Percentiles rank a stretch among this genome's conserved stretches.
phyloP scores from a whole-genome alignment of 2,888 invertebrate genomes.

The Micropterix aruncella region DNA sequence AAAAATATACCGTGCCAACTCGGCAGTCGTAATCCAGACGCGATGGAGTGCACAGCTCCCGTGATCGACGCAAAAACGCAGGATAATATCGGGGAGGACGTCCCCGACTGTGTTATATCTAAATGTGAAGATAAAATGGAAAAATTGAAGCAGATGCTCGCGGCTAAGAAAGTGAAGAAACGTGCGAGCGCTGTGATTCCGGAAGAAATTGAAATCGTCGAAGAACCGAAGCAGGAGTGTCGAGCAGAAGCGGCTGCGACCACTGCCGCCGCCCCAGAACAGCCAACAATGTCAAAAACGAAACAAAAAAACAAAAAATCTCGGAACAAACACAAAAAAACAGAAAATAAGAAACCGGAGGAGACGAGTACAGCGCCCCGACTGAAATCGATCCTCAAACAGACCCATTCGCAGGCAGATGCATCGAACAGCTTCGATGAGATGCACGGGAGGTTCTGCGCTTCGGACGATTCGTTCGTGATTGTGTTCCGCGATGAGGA shows the following conservation, averaged over 20 bases:
- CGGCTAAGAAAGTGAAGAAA: neutral
- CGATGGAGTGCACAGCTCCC: neutral
- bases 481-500: neutral
- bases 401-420: neutral
- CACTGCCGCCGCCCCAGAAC: neutral
- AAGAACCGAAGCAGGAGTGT: neutral
- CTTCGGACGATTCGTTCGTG: neutral
- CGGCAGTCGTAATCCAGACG: neutral
- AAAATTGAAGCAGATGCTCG: neutral
- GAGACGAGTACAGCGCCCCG: neutral
- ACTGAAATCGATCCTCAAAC: neutral
- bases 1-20: neutral
- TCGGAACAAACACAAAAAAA: no score
- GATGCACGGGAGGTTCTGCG: neutral
- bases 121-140: neutral
- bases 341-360: no score
- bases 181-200: neutral
- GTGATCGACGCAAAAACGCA: neutral
- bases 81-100: neutral
- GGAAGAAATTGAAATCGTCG: neutral
- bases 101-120: neutral
- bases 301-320: no score
- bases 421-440: neutral
- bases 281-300: neutral
- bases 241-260: neutral